A percentile compares a stretch with the other conserved stretches of the same genome.
phyloP scores from a whole-genome alignment of 2,888 invertebrate genomes.

The Aphidius colemani region DNA sequence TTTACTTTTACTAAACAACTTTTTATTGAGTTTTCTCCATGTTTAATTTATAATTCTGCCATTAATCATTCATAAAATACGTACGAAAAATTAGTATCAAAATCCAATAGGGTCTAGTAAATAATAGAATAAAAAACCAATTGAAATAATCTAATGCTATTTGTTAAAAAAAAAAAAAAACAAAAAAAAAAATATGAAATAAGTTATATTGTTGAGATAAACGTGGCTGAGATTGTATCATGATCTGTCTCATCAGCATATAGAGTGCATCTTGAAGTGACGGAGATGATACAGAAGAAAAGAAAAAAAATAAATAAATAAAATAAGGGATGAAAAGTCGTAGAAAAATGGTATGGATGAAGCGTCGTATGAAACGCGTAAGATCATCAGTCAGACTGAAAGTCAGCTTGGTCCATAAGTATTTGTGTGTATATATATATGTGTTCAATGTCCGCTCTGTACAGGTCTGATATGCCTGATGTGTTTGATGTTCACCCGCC shows the following conservation, averaged over 20 bases:
- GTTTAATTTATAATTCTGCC: slow-evolving; percentile 16
- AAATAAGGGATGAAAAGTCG: slow-evolving; percentile 1
- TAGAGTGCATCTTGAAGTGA: slow-evolving; percentile 47
- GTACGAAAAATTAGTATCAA: neutral
- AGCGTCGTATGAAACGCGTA: slow-evolving; percentile 32
- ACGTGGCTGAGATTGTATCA: slow-evolving; percentile 31
- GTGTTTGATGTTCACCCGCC: slow-evolving; percentile 41
- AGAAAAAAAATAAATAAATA: slow-evolving; percentile 15
- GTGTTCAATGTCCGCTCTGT: slow-evolving; percentile 54
- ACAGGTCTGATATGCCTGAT: slow-evolving; percentile 35
- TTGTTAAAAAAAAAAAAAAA: slow-evolving; percentile 9
- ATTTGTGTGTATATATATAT: too few relatives aligned
- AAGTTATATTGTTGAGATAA: neutral
- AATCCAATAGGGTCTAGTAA: neutral
- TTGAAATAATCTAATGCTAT: slow-evolving; percentile 10
- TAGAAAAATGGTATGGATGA: slow-evolving; percentile 35
- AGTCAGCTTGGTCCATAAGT: slow-evolving; percentile 16
- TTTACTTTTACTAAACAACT: too few relatives aligned
- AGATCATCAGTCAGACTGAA: slow-evolving; percentile 52
- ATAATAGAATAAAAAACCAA: slow-evolving; percentile 6
- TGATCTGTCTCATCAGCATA: slow-evolving; percentile 51
- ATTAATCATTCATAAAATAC: slow-evolving; percentile 29
- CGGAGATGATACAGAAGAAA: slow-evolving; percentile 30
- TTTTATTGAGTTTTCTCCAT: neutral
- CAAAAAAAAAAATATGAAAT: neutral